phyloP scores from a whole-genome alignment of 2,113 vertebrate genomes.

The Gnathonemus echidnorhynchus region DNA sequence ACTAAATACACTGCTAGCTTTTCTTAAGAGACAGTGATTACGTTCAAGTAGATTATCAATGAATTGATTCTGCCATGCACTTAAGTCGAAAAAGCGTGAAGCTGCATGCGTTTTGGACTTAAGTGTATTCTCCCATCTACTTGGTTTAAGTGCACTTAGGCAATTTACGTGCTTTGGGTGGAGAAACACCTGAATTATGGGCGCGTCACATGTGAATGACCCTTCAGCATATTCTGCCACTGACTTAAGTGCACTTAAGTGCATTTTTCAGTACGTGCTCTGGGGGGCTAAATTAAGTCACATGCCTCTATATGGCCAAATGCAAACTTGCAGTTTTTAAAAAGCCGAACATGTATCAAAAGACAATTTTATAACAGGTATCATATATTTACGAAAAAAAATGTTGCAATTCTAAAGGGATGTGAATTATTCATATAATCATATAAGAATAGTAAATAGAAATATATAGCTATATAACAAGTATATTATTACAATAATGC shows the following conservation, averaged over 20 bases:
- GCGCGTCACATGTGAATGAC: neutral
- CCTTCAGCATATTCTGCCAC: neutral
- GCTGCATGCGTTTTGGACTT: neutral
- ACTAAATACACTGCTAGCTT: neutral
- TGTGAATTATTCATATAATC: neutral
- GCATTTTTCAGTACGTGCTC: neutral
- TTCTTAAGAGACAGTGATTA: neutral
- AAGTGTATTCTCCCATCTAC: neutral
- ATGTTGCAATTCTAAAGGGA: neutral
- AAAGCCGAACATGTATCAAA: neutral
- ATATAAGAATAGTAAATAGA: neutral
- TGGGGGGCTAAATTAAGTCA: neutral
- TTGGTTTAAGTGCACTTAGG: neutral
- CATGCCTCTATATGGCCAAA: neutral
- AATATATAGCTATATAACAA: neutral
- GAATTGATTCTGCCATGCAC: too few species aligned
- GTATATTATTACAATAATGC: neutral
- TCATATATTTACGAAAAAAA: neutral
- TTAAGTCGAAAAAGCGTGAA: too few species aligned
- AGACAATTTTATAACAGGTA: neutral
- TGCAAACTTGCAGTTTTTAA: neutral
- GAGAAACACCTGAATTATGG: neutral
- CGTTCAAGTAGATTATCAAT: neutral
- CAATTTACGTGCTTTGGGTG: neutral
- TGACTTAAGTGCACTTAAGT: neutral